These are phyloP conservation scores for Glossophaga mutica DNA, from an alignment of 2,797 vertebrate species.

Conservation along the genomic window DNA sequence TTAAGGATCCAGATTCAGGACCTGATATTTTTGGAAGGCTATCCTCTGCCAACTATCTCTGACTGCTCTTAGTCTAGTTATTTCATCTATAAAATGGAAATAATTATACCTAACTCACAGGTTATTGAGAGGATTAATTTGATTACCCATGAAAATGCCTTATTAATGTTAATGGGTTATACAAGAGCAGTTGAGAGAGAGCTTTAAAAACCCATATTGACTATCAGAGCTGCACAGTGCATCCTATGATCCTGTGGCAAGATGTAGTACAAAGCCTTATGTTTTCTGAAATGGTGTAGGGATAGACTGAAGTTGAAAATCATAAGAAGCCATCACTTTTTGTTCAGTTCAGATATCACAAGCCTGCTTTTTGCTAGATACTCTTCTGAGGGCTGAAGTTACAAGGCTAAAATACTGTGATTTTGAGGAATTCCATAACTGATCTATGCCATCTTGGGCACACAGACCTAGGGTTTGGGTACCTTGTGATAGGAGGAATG, in stretches of 20 bases:
- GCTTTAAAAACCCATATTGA: background rate
- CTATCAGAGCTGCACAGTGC: background rate
- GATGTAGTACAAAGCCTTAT: too few relatives aligned
- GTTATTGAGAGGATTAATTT: background rate
- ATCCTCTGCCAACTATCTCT: background rate
- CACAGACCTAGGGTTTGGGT: background rate
- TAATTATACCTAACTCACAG: background rate
- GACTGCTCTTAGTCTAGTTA: background rate
- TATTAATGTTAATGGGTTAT: background rate
- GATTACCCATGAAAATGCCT: background rate
- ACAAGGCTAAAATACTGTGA: background rate
- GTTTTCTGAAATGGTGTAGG: background rate
- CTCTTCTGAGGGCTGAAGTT: background rate
- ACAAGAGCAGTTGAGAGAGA: background rate
- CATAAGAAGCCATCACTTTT: background rate
- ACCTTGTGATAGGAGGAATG: background rate
- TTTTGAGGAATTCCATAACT: background rate
- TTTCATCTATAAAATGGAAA: background rate
- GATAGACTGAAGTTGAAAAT: background rate
- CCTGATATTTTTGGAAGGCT: background rate
- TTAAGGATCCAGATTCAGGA: background rate
- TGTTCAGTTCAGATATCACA: background rate
- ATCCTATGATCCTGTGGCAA: background rate
- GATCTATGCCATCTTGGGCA: background rate
- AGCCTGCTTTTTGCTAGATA: background rate